A percentile compares a stretch with the other conserved stretches of the same genome.
Conservation (phyloP, 1,140 invertebrate genomes). For the Amphibalanus amphitrite region DNA sequence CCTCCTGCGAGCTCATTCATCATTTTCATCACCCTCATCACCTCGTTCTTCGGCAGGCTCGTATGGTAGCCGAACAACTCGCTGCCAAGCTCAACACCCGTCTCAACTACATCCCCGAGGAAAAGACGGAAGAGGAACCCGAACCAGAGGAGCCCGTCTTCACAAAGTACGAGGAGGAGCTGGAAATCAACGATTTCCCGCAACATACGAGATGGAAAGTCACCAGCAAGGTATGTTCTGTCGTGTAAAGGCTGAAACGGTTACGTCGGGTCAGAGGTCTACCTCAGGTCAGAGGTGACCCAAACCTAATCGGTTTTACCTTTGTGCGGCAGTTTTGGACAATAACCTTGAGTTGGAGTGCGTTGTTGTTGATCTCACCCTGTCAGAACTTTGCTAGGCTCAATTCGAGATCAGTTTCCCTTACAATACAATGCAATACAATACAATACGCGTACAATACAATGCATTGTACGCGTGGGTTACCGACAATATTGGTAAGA, state of each 20-base stretch:
- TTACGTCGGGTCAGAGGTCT: not conserved
- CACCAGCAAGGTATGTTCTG: conserved; percentile 15
- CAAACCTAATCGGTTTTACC: not conserved
- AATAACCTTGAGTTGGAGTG: not conserved
- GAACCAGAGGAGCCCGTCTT: conserved; percentile 26
- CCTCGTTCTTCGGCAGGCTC: conserved; percentile 42
- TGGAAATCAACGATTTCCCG: conserved; percentile 99
- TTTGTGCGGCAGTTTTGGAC: not conserved
- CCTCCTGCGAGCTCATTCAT: too few species aligned
- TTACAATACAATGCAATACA: too few species aligned
- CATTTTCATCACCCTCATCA: too few species aligned
- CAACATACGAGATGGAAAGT: conserved; percentile 44
- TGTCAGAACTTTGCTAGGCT: not conserved
- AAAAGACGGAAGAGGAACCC: conserved; percentile 47
- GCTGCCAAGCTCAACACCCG: conserved; percentile 94
- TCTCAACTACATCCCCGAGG: conserved; percentile 79
- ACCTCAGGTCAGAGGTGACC: not conserved
- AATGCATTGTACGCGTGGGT: too few species aligned
- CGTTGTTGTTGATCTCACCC: not conserved
- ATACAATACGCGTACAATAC: too few species aligned
- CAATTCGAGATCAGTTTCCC: too few species aligned
- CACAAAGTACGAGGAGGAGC: conserved; percentile 90
- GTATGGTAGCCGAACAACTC: conserved; percentile 77
- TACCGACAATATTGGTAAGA: too few species aligned
- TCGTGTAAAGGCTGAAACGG: not conserved